Conservation (phyloP, 2,888 invertebrate genomes). For the Heliothis peltigera region DNA sequence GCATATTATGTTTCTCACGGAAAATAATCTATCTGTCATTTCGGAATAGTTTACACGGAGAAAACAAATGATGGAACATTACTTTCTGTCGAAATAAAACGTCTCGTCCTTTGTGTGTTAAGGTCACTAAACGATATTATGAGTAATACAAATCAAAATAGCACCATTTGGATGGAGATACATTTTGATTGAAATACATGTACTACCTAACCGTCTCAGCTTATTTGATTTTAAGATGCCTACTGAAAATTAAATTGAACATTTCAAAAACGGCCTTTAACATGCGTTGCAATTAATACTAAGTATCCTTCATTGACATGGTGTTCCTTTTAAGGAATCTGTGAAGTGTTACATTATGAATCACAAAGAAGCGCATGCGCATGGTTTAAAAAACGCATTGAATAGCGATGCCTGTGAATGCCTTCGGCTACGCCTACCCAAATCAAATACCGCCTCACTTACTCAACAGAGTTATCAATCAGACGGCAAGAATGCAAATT, state of each 20-base stretch:
- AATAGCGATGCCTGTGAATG: conserved; percentile 45
- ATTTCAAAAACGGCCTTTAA: neutral
- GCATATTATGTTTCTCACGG: conserved; percentile 73
- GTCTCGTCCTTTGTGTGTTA: conserved; percentile 66
- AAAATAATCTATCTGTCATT: conserved; percentile 78
- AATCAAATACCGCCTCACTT: conserved; percentile 78
- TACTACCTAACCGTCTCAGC: conserved; percentile 3
- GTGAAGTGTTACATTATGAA: conserved; percentile 15
- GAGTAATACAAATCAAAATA: conserved; percentile 55
- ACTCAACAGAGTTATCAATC: conserved; percentile 87
- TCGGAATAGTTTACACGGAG: conserved; percentile 72
- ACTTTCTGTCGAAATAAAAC: conserved; percentile 71
- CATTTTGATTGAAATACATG: conserved; percentile 20
- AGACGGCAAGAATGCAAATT: conserved; percentile 86
- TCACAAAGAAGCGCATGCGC: conserved; percentile 22
- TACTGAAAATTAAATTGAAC: neutral
- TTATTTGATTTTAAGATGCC: conserved; percentile 3
- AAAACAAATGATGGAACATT: conserved; percentile 73
- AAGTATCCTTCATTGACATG: neutral
- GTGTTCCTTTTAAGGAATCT: neutral
- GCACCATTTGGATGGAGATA: conserved; percentile 26
- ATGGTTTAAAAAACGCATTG: conserved; percentile 34
- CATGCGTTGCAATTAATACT: neutral
- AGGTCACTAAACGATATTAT: conserved; percentile 60
- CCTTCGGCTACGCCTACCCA: conserved; percentile 67